phyloP scores from a whole-genome alignment of 2,113 vertebrate species.

The Kobus ellipsiprymnus region DNA sequence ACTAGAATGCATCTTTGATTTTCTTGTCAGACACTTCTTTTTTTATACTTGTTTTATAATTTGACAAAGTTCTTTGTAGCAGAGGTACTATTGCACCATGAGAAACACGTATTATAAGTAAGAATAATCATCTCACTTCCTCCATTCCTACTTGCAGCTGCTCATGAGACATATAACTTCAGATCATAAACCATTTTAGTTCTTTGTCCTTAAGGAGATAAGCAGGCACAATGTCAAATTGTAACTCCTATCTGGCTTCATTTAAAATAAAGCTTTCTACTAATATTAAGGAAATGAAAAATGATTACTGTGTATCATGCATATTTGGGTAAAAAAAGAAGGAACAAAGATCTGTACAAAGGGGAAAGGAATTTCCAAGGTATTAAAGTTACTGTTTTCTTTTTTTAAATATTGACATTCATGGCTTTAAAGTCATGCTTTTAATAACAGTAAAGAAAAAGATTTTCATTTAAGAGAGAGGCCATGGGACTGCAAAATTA shows the following conservation, averaged over 20 bases:
- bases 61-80: neutral
- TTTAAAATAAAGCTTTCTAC: neutral
- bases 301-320: neutral
- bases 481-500: neutral
- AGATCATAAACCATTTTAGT: conserved; percentile 24
- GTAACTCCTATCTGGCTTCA: neutral
- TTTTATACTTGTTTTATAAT: conserved; percentile 46
- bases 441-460: neutral
- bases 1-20: neutral
- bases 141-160: conserved; percentile 58
- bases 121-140: conserved; percentile 23
- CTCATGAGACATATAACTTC: neutral
- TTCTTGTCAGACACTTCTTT: neutral
- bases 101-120: conserved; percentile 46
- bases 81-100: accelerated
- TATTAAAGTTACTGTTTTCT: neutral
- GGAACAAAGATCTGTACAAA: neutral
- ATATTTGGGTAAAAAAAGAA: neutral
- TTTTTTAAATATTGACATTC: neutral
- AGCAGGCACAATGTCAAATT: accelerated
- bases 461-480: neutral
- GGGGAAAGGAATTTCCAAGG: neutral
- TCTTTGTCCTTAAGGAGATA: neutral
- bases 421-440: neutral
- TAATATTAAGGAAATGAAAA: neutral